Conservation (phyloP, 2,888 invertebrate species). For the Mythimna impura region DNA sequence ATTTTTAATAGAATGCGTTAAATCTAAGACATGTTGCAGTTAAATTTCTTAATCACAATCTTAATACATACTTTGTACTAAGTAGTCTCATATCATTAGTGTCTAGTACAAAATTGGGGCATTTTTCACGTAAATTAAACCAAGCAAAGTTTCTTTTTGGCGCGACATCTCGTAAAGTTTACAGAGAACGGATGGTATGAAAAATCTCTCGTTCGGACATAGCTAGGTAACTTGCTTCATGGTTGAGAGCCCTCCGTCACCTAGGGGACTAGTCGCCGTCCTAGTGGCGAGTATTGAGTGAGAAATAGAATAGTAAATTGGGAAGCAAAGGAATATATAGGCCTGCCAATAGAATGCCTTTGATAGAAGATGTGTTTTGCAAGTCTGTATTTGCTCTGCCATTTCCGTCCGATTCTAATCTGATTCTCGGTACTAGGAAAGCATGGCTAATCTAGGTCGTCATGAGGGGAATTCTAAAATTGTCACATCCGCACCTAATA, state of each 20-base stretch:
- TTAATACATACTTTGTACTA: conserved; percentile 17
- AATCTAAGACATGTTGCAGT: conserved; percentile 2
- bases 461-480: conserved; percentile 32
- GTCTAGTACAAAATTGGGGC: conserved; percentile 24
- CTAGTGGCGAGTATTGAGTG: conserved; percentile 20
- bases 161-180: conserved; percentile 23
- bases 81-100: conserved; percentile 19
- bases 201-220: conserved; percentile 53
- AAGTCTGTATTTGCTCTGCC: not conserved
- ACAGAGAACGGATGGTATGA: conserved; percentile 35
- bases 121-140: conserved; percentile 46
- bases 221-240: conserved; percentile 67
- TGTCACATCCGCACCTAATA: conserved; percentile 37
- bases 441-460: conserved; percentile 21
- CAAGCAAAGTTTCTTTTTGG: conserved; percentile 30
- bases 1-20: conserved; percentile 24
- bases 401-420: not conserved
- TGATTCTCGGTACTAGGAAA: conserved; percentile 12
- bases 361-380: conserved; percentile 1
- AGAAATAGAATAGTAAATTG: conserved; percentile 29
- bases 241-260: conserved; percentile 44
- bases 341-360: not conserved
- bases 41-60: conserved; percentile 20
- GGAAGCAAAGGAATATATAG: conserved; percentile 7
- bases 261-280: conserved; percentile 2